Base-by-base conservation (phyloP, 2,888 invertebrate genomes). In the Brenthis hecate region DNA sequence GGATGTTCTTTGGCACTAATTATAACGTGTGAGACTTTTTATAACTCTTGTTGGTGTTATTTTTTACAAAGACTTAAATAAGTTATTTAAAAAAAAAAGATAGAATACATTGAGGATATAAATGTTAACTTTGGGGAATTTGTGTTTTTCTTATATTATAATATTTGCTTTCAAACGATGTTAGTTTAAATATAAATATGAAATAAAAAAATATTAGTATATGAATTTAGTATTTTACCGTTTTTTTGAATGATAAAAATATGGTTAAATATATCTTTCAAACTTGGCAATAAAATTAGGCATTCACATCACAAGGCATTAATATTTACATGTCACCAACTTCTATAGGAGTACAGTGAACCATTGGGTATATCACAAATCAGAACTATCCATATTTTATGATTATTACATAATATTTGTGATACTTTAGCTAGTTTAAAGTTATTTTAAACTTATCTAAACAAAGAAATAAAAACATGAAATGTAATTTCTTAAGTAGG, bases 1-100 rank as follows among this genome's bases (percentile, higher is more conserved):
- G 90, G 73, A 71, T 23, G 54, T 16, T 47, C n/a, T 51, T 65
- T 47, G 32, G 54, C 60, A 57, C 57, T 53, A 53, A 65, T 64
- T 48, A 54, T 47, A 66, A 23, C 23, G n/a, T 43, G 36, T 36
- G 36, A 62, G 14, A 16, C 62, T 51, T 19, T 51, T 51, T 61
- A 28, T 51, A 13, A 5, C 13, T 11, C 32, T 53, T 62, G 50
- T 32, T 53, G 6, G 11, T 11, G 47, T 3, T 4, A 11, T n/a
- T 60, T 60, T n/a, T 13, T 11, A 47, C 14, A 13, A 28, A 60
- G 23, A 48, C 13, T 28, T 16, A n/a, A 28, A 11, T 32, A 13
- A 5, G 13, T 11, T 48, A 28, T 13, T 50, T 0, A 28, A 28
- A 5, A n/a, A 5, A n/a, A 50, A 28, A 28, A 14, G 5, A 23